phyloP scores from a whole-genome alignment of 2,113 vertebrate genomes.

The Furnarius figulus region DNA sequence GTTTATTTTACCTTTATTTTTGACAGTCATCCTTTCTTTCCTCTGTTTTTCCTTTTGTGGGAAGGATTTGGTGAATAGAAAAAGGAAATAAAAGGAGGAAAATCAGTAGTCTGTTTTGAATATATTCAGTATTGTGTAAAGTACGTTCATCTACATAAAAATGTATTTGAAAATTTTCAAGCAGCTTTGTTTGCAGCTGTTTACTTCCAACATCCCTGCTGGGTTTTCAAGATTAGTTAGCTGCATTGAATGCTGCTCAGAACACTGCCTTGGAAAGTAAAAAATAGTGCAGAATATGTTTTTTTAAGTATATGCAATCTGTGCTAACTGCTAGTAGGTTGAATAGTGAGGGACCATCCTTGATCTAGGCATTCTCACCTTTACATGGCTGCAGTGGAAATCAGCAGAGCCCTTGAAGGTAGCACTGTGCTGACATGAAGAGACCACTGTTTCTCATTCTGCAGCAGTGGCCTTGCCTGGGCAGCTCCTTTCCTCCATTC shows the following conservation, averaged over 20 bases:
- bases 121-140: not conserved
- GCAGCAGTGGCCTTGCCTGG: not conserved
- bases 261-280: not conserved
- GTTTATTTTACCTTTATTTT: not conserved
- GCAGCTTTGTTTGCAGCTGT: not conserved
- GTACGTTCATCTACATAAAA: not conserved
- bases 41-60: not conserved
- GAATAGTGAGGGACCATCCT: not conserved
- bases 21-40: not conserved
- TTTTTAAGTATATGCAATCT: not conserved
- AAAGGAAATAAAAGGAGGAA: not conserved
- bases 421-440: fast-evolving
- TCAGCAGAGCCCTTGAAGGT: not conserved
- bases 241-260: not conserved
- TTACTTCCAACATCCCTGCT: not conserved
- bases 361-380: fast-evolving
- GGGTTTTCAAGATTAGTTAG: not conserved
- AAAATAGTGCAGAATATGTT: not conserved
- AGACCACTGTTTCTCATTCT: not conserved
- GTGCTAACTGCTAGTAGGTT: not conserved
- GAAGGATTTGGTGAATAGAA: not conserved
- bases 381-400: not conserved
- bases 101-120: not conserved
- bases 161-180: not conserved
- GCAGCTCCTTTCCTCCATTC: fast-evolving